Evolutionary conservation across 2,113 vertebrate genomes (phyloP), one percentile per base, ranked within the genome.

Genomic region (Syngnathus scovelli): DNA sequence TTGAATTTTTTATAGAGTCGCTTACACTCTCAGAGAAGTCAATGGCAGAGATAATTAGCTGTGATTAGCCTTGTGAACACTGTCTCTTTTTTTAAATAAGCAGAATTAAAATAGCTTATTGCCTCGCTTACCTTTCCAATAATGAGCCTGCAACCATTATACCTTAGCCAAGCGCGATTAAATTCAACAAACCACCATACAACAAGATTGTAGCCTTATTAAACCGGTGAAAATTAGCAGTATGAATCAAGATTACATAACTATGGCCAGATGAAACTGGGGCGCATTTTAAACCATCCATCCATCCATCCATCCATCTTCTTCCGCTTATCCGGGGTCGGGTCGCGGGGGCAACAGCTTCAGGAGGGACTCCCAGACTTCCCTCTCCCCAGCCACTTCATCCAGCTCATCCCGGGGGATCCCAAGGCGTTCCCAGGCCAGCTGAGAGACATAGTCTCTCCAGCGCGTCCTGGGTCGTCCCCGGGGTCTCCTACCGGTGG

Each of bases 41-140:
- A 78, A 61, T 74, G 21, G 39, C 58, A 72, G 43, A 69, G 39
- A 64, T 71, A 72, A 64, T 77, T 71, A 66, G 18, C 63, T 66
- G 23, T 76, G 1, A 80, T 80, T 80, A 68, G 70, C 56, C 55
- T 58, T 66, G 67, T 74, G 75, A 80, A 78, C 33, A 23, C 51
- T 52, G 54, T 71, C 66, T 61, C 33, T 41, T 64, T 72, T 43
- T 68, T 44, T 70, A 78, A 78, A 77, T 63, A 19, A 46, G 39
- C 23, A n/a, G n/a, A 46, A 64, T 70, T 79, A 60, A 68, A 71
- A 66, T 18, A 69, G 67, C 64, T 62, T 75, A 79, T 76, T 75
- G 62, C 54, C 12, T 74, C 66, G 41, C 66, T 78, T 77, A 70
- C 69, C 51, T 81, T 66, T 72, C 62, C 61, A 61, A 59, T 75